These are phyloP conservation scores for Erithacus rubecula DNA, from an alignment of 2,797 vertebrate genomes.

Conservation along the genomic window DNA sequence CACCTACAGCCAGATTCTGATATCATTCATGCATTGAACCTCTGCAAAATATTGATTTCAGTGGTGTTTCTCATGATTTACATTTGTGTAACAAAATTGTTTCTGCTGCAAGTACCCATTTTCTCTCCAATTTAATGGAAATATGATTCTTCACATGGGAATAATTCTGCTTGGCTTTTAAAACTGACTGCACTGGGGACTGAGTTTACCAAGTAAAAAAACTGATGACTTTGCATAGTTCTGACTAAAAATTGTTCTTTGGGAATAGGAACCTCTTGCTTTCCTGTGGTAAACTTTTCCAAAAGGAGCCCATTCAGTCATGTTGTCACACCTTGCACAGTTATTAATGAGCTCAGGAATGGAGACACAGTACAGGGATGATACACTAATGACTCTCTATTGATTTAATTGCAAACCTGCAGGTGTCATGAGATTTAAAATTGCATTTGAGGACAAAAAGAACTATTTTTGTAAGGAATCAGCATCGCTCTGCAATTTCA, in stretches of 20 bases:
- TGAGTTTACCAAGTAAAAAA: not conserved
- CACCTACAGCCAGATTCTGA: not conserved
- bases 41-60: not conserved
- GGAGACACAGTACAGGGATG: not conserved
- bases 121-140: not conserved
- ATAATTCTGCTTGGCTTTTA: not conserved
- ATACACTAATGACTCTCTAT: not conserved
- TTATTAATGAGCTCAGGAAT: not conserved
- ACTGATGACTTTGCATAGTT: not conserved
- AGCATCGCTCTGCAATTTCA: not conserved
- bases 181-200: not conserved
- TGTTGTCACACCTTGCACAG: not conserved
- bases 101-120: not conserved
- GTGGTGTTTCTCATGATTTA: not conserved
- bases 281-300: not conserved
- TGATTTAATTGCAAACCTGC: not conserved
- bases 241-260: not conserved
- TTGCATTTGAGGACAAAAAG: not conserved
- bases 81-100: not conserved
- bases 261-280: not conserved
- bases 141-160: not conserved
- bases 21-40: not conserved
- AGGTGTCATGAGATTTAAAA: not conserved
- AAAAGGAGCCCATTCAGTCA: not conserved
- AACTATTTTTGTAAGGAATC: not conserved